Percentiles rank a stretch among this genome's conserved stretches.
Conservation (phyloP, 1,140 invertebrate genomes). For the Onthophagus taurus region DNA sequence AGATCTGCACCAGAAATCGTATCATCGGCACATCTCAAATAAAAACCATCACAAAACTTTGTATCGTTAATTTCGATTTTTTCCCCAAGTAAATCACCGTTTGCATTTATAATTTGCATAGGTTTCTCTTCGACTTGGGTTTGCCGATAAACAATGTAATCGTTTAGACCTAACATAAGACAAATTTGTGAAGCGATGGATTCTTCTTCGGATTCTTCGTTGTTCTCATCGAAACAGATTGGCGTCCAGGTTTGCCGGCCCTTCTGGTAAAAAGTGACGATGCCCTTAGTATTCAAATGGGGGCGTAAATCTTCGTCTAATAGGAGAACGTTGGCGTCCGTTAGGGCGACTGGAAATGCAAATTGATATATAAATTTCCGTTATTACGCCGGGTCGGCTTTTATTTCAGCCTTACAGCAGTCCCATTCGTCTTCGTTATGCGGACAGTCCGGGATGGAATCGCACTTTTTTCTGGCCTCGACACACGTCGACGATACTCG, state of each 20-base stretch:
- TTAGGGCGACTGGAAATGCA: slow-evolving; percentile 48
- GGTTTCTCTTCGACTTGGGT: slow-evolving; percentile 19
- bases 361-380: background rate
- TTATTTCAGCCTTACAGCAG: slow-evolving; percentile 46
- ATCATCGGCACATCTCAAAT: slow-evolving; percentile 30
- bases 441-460: slow-evolving; percentile 50
- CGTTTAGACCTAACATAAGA: slow-evolving; percentile 51
- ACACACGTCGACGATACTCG: slow-evolving; percentile 48
- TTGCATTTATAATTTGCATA: slow-evolving; percentile 9
- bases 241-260: slow-evolving; percentile 54
- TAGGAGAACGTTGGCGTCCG: slow-evolving; percentile 48
- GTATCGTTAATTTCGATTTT: background rate
- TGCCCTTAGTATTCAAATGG: slow-evolving; percentile 46
- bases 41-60: slow-evolving; percentile 30
- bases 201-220: slow-evolving; percentile 31
- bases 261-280: slow-evolving; percentile 45
- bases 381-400: background rate
- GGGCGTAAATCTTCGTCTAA: slow-evolving; percentile 50
- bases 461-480: slow-evolving; percentile 47
- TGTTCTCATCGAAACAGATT: slow-evolving; percentile 43
- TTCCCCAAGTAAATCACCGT: background rate
- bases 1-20: background rate
- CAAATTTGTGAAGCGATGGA: slow-evolving; percentile 43
- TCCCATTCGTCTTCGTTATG: slow-evolving; percentile 63
- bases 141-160: slow-evolving; percentile 28